Evolutionary conservation across 2,797 vertebrate genomes (phyloP), one percentile per base, ranked within the genome.

Genomic region (Spheniscus humboldti): DNA sequence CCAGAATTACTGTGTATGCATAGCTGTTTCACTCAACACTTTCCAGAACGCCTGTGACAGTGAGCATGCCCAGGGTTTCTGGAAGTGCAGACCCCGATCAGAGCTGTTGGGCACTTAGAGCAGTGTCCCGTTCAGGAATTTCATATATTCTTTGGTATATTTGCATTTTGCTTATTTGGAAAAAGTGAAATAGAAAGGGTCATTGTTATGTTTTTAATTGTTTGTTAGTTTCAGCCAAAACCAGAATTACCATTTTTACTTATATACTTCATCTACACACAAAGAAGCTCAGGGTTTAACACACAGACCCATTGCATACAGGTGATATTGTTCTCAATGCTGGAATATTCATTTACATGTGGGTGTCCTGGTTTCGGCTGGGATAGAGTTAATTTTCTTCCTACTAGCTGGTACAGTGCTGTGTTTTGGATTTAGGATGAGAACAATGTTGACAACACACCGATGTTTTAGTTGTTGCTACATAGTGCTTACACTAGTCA

Each of bases 31-130:
- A 91, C 67, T 76, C 59, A 91, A 48, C 74, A 18, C 53, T 82
- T 94, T 89, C 84, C 89, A 96, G 94, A 94, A 89, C 13, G 77
- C 52, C 75, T 57, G 28, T 63, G 72, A 87, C 66, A 86, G 56
- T 22, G 53, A 86, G 45, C 52, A 71, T 35, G 31, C 8, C 48
- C 56, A 68, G 57, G 19, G 48, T 25, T 82, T 83, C 60, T 94
- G 79, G 48, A 88, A 77, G 15, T 23, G 33, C 73, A 90, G 81
- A 83, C 33, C 24, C 4, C 0, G 33, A 69, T 64, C 39, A 71
- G 47, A 92, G 55, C 33, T 82, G 41, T 33, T 56, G 28, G 47
- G 14, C 41, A 50, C 55, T 88, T 57, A 39, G 2, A 72, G 43
- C 24, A 75, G 27, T 33, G 28, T 13, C 48, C 35, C 30, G 14